Conservation (phyloP, 2,888 invertebrate species). For the Drosophila yooni region DNA sequence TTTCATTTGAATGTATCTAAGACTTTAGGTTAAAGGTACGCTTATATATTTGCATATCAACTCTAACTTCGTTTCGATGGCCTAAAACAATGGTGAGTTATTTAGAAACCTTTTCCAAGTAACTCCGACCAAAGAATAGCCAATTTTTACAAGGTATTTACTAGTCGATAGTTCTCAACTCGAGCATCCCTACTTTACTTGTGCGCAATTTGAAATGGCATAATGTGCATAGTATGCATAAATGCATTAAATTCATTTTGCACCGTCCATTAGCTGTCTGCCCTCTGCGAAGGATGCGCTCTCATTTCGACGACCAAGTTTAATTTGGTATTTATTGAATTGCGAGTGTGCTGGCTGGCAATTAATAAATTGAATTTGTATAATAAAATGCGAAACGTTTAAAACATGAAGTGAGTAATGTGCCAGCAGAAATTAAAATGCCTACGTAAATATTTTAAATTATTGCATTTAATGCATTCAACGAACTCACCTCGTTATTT, state of each 20-base stretch:
- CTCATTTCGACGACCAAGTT: slow-evolving; percentile 30
- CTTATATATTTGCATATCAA: background rate
- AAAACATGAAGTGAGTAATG: slow-evolving; percentile 15
- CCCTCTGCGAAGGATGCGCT: slow-evolving; percentile 12
- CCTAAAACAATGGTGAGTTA: rapidly evolving
- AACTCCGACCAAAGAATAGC: background rate
- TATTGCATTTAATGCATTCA: background rate
- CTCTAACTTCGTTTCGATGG: background rate
- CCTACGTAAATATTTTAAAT: background rate
- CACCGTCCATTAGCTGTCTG: slow-evolving; percentile 71
- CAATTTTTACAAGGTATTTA: slow-evolving; percentile 1
- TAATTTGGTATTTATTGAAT: slow-evolving; percentile 72
- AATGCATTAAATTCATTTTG: slow-evolving; percentile 70
- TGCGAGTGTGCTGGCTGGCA: slow-evolving; percentile 51
- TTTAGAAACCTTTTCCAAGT: background rate
- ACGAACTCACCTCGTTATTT: slow-evolving; percentile 93
- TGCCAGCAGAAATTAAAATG: slow-evolving; percentile 2
- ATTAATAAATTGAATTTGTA: slow-evolving; percentile 73
- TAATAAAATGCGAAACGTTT: slow-evolving; percentile 54
- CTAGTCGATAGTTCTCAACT: background rate
- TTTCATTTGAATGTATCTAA: background rate
- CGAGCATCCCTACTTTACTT: background rate
- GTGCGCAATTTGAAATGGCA: slow-evolving; percentile 60
- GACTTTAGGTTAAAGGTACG: background rate
- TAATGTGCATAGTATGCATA: slow-evolving; percentile 50